A percentile compares a stretch with the other conserved stretches of the same genome.
Evolutionary conservation across 2,888 invertebrate species (phyloP).

Genomic region (Euclidia mi): DNA sequence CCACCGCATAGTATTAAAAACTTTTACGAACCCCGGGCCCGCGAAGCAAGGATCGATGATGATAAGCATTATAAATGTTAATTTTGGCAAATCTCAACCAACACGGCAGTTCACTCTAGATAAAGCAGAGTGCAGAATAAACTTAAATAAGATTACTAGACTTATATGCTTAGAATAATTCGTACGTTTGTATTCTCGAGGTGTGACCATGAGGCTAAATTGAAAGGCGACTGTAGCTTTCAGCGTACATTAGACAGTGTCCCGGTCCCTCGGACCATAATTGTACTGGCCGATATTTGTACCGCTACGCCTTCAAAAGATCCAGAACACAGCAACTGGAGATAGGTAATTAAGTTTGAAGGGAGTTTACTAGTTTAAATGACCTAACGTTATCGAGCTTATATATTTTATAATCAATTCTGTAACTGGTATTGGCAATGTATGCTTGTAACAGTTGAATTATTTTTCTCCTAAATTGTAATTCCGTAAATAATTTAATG

Average conservation of each 20-base stretch:
- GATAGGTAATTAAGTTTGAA: conserved; percentile 40
- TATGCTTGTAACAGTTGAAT: no score
- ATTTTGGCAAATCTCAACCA: no score
- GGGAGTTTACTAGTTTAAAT: conserved; percentile 25
- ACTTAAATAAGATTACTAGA: conserved; percentile 27
- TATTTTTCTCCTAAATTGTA: no score
- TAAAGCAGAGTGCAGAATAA: background rate
- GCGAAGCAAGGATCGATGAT: no score
- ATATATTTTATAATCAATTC: background rate
- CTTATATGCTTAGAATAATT: conserved; percentile 49
- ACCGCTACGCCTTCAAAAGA: conserved; percentile 51
- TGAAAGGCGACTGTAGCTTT: conserved; percentile 50
- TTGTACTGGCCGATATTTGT: conserved; percentile 43
- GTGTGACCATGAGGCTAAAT: conserved; percentile 45
- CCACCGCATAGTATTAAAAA: no score
- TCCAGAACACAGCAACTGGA: conserved; percentile 37
- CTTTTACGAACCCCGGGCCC: no score
- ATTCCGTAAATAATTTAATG: no score
- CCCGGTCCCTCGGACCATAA: conserved; percentile 49
- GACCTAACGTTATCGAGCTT: background rate
- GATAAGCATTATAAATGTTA: no score
- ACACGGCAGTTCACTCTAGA: no score
- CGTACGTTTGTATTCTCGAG: conserved; percentile 43
- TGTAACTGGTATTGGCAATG: no score
- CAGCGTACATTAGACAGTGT: conserved; percentile 51